phyloP scores from a whole-genome alignment of 2,797 vertebrate species.

The Microhierax caerulescens region DNA sequence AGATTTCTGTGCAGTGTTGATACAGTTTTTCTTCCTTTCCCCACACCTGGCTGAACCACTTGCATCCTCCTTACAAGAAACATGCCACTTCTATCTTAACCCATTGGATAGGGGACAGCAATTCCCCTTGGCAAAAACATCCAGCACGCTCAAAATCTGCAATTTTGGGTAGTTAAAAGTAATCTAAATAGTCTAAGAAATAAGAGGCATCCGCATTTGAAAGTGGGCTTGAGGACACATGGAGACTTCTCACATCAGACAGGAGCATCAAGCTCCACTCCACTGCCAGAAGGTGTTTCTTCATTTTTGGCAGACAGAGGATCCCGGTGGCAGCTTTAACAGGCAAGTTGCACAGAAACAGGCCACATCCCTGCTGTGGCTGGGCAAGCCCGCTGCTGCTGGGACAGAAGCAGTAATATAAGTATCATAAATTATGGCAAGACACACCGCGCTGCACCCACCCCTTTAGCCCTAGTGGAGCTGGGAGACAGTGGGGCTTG shows the following conservation, averaged over 20 bases:
- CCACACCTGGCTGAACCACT: background rate
- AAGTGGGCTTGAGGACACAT: background rate
- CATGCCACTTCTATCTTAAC: background rate
- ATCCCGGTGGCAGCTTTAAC: background rate
- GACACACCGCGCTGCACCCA: background rate
- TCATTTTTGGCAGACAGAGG: background rate
- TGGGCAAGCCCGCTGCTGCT: fast-evolving
- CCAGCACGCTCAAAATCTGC: background rate
- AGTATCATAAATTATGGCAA: background rate
- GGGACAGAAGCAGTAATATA: background rate
- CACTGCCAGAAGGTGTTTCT: background rate
- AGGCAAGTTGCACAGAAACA: background rate
- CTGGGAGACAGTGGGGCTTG: fast-evolving
- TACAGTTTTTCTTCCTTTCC: background rate
- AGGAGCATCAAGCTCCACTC: background rate
- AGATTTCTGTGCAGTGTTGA: background rate
- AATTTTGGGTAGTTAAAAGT: background rate
- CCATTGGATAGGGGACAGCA: background rate
- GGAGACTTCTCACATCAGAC: background rate
- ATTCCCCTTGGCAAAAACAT: background rate
- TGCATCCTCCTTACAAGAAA: background rate
- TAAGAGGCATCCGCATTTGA: background rate
- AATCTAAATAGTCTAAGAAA: background rate
- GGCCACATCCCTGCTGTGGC: background rate
- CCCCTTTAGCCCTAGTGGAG: background rate